Evolutionary conservation across 1,140 invertebrate species (phyloP), one percentile per base, ranked within the genome.

Genomic region (Pachypsylla venusta): DNA sequence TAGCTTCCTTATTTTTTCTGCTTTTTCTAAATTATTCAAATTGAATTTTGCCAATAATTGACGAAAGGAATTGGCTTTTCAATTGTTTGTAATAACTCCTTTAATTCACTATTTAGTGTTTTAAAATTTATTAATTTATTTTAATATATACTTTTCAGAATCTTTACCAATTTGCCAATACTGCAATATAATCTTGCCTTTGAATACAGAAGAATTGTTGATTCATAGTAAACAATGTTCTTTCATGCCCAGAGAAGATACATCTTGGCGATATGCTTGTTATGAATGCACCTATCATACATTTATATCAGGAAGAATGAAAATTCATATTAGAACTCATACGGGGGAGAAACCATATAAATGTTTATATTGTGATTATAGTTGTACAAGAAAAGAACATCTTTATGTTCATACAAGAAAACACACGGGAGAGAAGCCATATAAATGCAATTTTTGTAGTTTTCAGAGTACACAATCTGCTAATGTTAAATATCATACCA

Each of bases 291-390:
- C 16, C 42, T 48, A 48, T 48, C 42, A 48, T 22, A 48, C 42
- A 19, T 48, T 19, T 48, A 19, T 48, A 22, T 48, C n/a, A 19
- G 42, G 42, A 19, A 48, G 42, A 48, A 48, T 60, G 13, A 22
- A 40, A 60, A n/a, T n/a, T 2, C 93, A 98, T 73, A 93, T 92
- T 67, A 69, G 78, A 67, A 89, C 93, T 53, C 91, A 94, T 72
- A 91, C 89, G 25, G 90, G 89, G 39, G 89, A 95, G 72, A 94
- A 94, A 72, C 91, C 90, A 1, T 94, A 94, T 79, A 93, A 93
- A 76, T 94, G 91, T 77, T 89, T 87, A 66, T 93, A 93, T 76
- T 94, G 91, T 75, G 90, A 93, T 73, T 75, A 89, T 64, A 79
- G 89, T 72, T 95, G 94, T 78, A 94, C 94, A 70, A 91, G 94